phyloP scores from a whole-genome alignment of 1,140 invertebrate species.

The Calliopsis andreniformis region DNA sequence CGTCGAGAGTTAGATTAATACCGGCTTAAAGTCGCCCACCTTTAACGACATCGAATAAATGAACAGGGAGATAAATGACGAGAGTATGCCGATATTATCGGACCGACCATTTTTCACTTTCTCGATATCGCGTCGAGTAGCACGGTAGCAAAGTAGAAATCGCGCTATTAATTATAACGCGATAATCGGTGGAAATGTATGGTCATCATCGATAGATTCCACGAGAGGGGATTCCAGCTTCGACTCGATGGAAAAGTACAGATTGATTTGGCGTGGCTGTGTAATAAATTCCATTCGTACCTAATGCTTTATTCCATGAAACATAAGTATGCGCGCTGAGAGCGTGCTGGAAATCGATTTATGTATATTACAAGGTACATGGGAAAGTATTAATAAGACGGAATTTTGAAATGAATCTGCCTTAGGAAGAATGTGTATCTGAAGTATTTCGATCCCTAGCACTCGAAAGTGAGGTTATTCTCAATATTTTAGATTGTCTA shows the following conservation, averaged over 20 bases:
- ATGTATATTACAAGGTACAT: too few species aligned
- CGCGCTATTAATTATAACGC: constrained; percentile 57
- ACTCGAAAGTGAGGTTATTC: too few species aligned
- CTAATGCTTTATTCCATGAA: constrained; percentile 11
- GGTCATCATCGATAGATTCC: constrained; percentile 39
- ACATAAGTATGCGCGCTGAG: neutral
- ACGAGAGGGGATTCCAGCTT: constrained; percentile 23
- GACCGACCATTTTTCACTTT: constrained; percentile 58
- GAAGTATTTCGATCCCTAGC: too few species aligned
- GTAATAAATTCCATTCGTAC: neutral
- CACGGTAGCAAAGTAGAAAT: constrained; percentile 33
- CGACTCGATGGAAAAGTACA: constrained; percentile 6
- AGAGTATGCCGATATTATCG: constrained; percentile 59
- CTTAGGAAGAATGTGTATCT: too few species aligned
- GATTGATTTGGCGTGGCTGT: constrained; percentile 28
- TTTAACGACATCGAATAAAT: constrained; percentile 59
- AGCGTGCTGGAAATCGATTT: neutral
- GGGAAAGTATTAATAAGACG: too few species aligned
- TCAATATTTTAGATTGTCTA: too few species aligned
- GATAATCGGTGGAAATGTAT: constrained; percentile 57
- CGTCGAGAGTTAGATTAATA: constrained; percentile 46
- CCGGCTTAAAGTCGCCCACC: constrained; percentile 48
- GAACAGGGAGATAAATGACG: constrained; percentile 60
- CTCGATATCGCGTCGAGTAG: constrained; percentile 47
- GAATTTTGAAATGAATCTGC: too few species aligned